These are phyloP conservation scores for Drosophila santomea DNA, from an alignment of 1,140 invertebrate species.

Conservation along the genomic window DNA sequence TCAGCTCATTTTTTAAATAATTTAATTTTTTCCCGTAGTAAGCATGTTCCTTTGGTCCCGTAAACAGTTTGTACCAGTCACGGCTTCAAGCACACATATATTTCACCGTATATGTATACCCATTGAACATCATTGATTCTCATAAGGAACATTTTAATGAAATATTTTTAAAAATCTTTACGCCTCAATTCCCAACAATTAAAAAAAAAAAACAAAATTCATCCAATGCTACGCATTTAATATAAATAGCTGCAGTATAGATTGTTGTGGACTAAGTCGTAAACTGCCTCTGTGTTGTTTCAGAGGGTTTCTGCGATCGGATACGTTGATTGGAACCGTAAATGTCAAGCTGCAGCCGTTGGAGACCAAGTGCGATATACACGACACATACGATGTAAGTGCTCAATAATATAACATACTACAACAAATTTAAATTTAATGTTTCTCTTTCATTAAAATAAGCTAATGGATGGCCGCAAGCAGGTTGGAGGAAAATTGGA, in stretches of 20 bases:
- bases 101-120: slow-evolving; percentile 19
- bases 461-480: slow-evolving; percentile 96
- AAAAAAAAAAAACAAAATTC: slow-evolving; percentile 36
- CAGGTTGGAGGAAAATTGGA: slow-evolving; percentile 95
- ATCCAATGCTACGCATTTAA: slow-evolving; percentile 53
- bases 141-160: slow-evolving; percentile 58
- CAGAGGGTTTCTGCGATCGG: slow-evolving; percentile 95
- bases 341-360: slow-evolving; percentile 93
- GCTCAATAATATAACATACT: slow-evolving; percentile 84
- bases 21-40: slow-evolving; percentile 15
- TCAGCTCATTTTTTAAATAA: neutral
- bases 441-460: slow-evolving; percentile 56
- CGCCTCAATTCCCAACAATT: slow-evolving; percentile 66
- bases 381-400: slow-evolving; percentile 96
- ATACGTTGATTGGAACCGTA: slow-evolving; percentile 93
- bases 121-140: slow-evolving; percentile 21
- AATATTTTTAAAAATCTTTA: slow-evolving; percentile 65
- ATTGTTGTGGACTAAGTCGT: slow-evolving; percentile 85
- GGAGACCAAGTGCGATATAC: slow-evolving; percentile 93
- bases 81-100: slow-evolving; percentile 30
- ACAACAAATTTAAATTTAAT: slow-evolving; percentile 6
- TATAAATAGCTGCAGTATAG: slow-evolving; percentile 79
- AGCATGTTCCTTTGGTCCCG: slow-evolving; percentile 25
- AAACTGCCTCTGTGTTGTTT: slow-evolving; percentile 87
- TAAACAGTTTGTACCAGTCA: slow-evolving; percentile 13